Base-by-base conservation (phyloP, 1,140 invertebrate genomes). In the Lepidurus apus region DNA sequence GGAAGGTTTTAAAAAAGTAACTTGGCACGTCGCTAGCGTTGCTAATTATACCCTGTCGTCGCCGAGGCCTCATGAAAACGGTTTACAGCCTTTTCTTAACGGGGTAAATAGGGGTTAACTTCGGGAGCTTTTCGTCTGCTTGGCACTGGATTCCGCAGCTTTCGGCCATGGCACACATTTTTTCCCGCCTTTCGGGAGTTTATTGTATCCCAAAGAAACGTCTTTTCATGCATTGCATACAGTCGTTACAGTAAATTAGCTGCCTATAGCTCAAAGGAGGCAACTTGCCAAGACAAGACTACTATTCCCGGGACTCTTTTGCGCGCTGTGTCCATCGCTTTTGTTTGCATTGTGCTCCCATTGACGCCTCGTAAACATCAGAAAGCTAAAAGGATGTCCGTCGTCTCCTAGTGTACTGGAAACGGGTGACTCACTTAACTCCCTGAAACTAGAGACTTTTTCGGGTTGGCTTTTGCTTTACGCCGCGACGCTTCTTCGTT, bases 21-120 rank as follows among this genome's bases (percentile, higher is more conserved):
- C 17, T 65, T 65, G 53, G 53, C 53, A 65, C 53, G 53, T 65
- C 53, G 53, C 53, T 65, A 65, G 53, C 53, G 53, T 65, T 65
- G 53, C 53, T 65, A 65, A 65, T 65, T 65, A 65, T 65, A 65
- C 53, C 53, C 53, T 65, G 53, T 65, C 53, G 53, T 65, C 53
- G 53, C 53, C 53, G 53, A 65, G 21, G 13, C 53, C 53, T 65
- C 53, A n/a, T 65, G 53, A 21, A 65, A 65, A 65, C 53, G n/a
- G 53, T 65, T 65, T 65, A 65, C 53, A 65, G 53, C 53, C 53
- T 17, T 65, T 65, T 65, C 21, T 65, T 65, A 65, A 65, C 53
- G 53, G 53, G 53, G 53, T 65, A 65, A 65, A 65, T 21, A 65
- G 21, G 53, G 53, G 53, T 65, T 65, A 65, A 65, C 53, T 65